Evolutionary conservation across 2,888 invertebrate species (phyloP), one percentile per base, ranked within the genome.

Genomic region (Macrophya alboannulata): DNA sequence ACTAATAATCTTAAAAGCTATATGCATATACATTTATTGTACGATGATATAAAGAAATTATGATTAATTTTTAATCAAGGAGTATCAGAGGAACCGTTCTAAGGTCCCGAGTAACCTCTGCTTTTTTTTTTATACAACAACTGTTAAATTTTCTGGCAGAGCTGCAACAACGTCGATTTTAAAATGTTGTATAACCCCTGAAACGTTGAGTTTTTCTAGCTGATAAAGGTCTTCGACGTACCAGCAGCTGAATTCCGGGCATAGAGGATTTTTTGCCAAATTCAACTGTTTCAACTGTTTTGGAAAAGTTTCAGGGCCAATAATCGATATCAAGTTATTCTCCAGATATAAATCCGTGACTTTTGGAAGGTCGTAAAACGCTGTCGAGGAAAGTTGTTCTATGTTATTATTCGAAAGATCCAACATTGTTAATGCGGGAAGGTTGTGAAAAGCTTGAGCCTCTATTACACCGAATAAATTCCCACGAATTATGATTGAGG

Each of bases 301-400:
- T 12, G 81, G 81, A 59, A 81, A 81, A 40, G 81, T 81, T n/a
- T 81, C 31, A 43, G 81, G 81, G 3, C 21, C 62, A 62, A 81
- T 81, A 31, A 43, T 40, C 0, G 40, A 25, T 43, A 81, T 62
- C 43, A 6, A 62, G 81, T 81, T 81, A 15, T 21, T 59, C 12
- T 51, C 37, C 25, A 81, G 59, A 21, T 43, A 21, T 40, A 81
- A 43, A 9, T 43, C 15, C 17, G 62, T 43, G 31, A 81, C 10
- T 62, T n/a, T 17, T 21, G 62, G 81, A 81, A 81, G 81, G 62
- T 81, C 62, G 62, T 17, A 12, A 43, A 81, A 62, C 31, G 81
- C 62, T 6, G 8, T 17, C 0, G 81, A 37, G n/a, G 81, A 81
- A 21, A 81, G 62, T 25, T 62, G 0, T 43, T 21, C 25, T 81